These are phyloP conservation scores for Mustela lutreola DNA, from an alignment of 2,113 vertebrate genomes.

Conservation along the genomic window DNA sequence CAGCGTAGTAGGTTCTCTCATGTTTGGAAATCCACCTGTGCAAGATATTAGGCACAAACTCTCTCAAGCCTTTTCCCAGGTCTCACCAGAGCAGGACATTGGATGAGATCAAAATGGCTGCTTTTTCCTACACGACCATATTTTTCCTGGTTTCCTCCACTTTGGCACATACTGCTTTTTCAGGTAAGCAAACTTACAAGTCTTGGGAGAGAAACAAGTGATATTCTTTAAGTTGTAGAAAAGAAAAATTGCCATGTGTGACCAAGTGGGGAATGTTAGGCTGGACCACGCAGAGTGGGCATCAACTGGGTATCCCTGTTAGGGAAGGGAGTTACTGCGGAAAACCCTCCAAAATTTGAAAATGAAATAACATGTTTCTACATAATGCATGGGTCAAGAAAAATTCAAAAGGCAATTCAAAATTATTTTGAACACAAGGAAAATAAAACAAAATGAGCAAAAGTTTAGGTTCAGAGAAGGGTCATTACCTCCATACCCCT, in stretches of 20 bases:
- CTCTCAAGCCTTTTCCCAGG: neutral
- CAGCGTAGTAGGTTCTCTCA: neutral
- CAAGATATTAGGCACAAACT: neutral
- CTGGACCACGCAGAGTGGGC: neutral
- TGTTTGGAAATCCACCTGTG: neutral
- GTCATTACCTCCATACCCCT: neutral
- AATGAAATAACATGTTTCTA: neutral
- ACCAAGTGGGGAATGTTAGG: neutral
- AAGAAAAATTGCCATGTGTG: neutral
- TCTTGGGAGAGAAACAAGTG: neutral
- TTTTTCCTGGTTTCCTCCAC: neutral
- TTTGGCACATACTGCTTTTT: neutral
- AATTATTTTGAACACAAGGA: neutral
- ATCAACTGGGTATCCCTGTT: neutral
- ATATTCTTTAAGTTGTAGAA: neutral
- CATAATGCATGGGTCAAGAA: neutral
- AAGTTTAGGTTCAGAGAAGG: neutral
- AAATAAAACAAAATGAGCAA: neutral
- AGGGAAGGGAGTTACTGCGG: neutral
- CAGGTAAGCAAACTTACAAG: conserved; percentile 61
- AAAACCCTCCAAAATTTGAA: neutral
- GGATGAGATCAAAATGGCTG: neutral
- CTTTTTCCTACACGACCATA: fast-evolving
- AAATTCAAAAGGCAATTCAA: neutral
- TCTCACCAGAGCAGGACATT: neutral